A percentile compares a stretch with the other conserved stretches of the same genome.
phyloP scores from a whole-genome alignment of 2,113 vertebrate genomes.

The Microtus ochrogaster region DNA sequence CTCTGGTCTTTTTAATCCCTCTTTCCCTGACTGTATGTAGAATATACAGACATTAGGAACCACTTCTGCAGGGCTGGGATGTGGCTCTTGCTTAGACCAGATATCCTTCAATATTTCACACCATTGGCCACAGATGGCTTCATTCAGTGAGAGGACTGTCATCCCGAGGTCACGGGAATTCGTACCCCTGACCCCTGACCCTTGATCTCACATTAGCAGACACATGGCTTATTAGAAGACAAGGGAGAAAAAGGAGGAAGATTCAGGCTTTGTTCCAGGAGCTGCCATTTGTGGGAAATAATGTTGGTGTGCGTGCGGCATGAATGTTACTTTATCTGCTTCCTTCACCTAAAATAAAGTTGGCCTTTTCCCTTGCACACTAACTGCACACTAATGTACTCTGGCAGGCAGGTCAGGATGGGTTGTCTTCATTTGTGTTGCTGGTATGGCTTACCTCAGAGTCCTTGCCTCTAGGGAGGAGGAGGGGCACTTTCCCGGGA shows the following conservation, averaged over 20 bases:
- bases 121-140: not conserved
- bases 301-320: not conserved
- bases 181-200: not conserved
- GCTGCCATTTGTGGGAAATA: not conserved
- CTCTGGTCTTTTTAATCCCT: not conserved
- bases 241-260: not conserved
- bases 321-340: not conserved
- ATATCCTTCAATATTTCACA: not conserved
- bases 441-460: not conserved
- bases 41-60: not conserved
- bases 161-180: not conserved
- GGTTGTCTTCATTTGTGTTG: not conserved
- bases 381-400: not conserved
- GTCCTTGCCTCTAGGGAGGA: not conserved
- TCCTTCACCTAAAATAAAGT: not conserved
- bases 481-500: not conserved
- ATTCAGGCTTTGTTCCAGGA: not conserved
- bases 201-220: not conserved
- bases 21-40: not conserved
- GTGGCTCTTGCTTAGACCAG: not conserved
- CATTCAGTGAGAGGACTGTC: no score
- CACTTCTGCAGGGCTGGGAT: accelerated
- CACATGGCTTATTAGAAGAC: not conserved
- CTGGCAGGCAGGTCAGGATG: not conserved
- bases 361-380: not conserved